Base-by-base conservation (phyloP, 2,113 vertebrate genomes). In the Tichodroma muraria region DNA sequence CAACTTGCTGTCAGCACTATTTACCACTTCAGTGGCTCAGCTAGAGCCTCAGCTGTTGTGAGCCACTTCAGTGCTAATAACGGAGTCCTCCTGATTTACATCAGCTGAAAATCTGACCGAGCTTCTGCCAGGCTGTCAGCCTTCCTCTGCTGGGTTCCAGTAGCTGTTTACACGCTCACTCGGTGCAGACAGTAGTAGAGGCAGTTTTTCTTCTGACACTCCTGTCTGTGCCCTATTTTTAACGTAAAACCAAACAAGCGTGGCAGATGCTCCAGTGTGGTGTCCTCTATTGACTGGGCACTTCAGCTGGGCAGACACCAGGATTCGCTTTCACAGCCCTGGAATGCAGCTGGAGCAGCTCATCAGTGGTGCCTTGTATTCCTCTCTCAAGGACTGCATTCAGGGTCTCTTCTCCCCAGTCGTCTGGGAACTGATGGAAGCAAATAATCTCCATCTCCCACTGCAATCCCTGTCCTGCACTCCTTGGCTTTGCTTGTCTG, bases 1-100 rank as follows among this genome's bases (percentile, higher is more conserved):
- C 96, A 97, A 92, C 95, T 95, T 72, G 95, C 96, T 97, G 95
- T 97, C 96, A 97, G 96, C 94, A 92, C 95, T 94, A 11, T 95
- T 97, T 94, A 97, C 95, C 96, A 97, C 95, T 97, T 97, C 96
- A 95, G 95, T 96, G 94, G 80, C 96, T 95, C 80, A 65, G 92
- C 89, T 90, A 96, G 88, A 94, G 92, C 83, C 86, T 97, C 96
- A 96, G 95, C 94, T 96, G 95, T 59, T 77, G 83, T 53, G 57
- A 92, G 86, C 94, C 85, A 95, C 88, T 63, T 95, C 94, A 92
- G 83, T 7, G 27, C 94, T 96, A 94, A 88, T 90, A 93, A 90
- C 15, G 2, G 94, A 95, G 88, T 7, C 80, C 83, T 95, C 92
- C 95, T 96, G 96, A 96, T 96, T 95, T 95, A 96, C 95, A 95